Evolutionary conservation across 2,888 invertebrate genomes (phyloP), one percentile per base, ranked within the genome.

Genomic region (Diachrysia chrysitis): DNA sequence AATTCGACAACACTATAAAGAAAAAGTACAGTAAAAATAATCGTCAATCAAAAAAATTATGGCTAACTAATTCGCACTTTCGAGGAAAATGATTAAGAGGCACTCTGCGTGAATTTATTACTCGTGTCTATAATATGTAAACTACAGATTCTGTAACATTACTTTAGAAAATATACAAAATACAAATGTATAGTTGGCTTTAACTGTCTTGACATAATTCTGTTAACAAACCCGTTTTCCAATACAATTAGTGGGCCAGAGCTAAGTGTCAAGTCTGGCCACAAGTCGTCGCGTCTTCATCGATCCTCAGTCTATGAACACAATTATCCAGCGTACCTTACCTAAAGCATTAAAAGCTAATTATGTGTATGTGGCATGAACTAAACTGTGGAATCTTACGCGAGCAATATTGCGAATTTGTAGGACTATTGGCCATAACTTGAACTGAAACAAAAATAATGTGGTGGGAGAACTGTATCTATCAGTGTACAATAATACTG

Each of bases 271-370:
- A 54, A 58, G 72, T 74, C 69, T 74, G 73, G 76, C 76, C 76
- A 65, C 71, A 61, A 63, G 75, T 71, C 69, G 71, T 79, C 77
- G 71, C 79, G 74, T 79, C 83, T 78, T 74, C 81, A 76, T 84
- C 86, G 53, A 72, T 77, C 87, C 86, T 95, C 95, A 94, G 93
- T 94, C 94, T 93, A 92, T 95, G 93, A 95, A 94, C 95, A 95
- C 95, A 95, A 94, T 94, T 90, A 92, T 92, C 92, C 94, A 92
- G 92, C 94, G 89, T 93, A 93, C 90, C 95, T 95, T 95, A 95
- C 81, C 94, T 94, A 95, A 94, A 95, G 95, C 95, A 89, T 94
- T 95, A 95, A 79, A 95, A 95, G 94, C 95, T 95, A 95, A 90
- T 90, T 92, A 87, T 93, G 90, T 93, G 90, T 92, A 93, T 90